Percentiles rank a stretch among this genome's conserved stretches.
Conservation (phyloP, 2,888 invertebrate species). For the Aphodius granarius region DNA sequence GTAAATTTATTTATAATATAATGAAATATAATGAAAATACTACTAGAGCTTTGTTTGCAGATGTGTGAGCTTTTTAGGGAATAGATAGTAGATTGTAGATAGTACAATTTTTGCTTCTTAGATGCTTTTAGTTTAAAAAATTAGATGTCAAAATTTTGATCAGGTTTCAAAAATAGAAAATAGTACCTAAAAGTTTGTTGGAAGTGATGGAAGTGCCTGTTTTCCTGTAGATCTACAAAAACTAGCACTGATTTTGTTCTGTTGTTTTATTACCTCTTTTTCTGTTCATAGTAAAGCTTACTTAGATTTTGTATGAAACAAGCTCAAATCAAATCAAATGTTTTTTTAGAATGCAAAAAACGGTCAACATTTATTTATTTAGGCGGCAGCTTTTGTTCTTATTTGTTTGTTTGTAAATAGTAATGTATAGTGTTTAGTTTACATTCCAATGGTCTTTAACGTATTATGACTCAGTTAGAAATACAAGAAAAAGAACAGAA, state of each 20-base stretch:
- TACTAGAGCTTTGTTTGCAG: background rate
- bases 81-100: background rate
- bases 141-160: background rate
- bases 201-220: background rate
- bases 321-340: background rate
- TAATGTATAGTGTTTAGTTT: background rate
- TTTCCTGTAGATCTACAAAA: background rate
- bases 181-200: background rate
- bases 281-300: background rate
- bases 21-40: background rate
- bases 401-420: background rate
- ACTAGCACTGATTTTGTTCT: background rate
- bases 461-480: background rate
- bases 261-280: background rate
- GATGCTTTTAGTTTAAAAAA: background rate
- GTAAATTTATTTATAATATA: background rate
- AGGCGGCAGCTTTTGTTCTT: background rate
- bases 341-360: background rate
- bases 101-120: background rate
- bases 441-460: background rate
- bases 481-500: background rate
- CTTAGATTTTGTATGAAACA: background rate
- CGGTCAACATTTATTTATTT: background rate
- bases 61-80: background rate
- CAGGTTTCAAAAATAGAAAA: background rate